These are phyloP conservation scores for Drosophila pruinosa DNA, from an alignment of 1,140 invertebrate species.

Conservation along the genomic window DNA sequence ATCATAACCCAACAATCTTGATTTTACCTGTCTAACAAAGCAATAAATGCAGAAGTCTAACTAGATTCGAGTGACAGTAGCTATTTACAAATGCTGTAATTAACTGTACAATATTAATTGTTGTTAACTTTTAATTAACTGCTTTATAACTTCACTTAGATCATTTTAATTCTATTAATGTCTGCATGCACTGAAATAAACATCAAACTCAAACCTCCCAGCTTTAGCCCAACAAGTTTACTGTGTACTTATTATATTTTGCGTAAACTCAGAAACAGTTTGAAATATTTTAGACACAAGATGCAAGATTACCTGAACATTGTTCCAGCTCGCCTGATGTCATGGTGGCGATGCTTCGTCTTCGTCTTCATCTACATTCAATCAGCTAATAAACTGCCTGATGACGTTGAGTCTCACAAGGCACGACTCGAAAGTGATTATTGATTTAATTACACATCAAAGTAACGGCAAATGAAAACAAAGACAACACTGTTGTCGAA, in stretches of 20 bases:
- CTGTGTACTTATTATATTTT: neutral
- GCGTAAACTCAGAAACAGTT: neutral
- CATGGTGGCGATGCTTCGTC: neutral
- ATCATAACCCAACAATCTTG: too few relatives aligned
- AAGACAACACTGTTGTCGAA: conserved; percentile 24
- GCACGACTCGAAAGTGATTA: conserved; percentile 60
- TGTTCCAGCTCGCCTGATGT: neutral
- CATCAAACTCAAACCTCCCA: neutral
- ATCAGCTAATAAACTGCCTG: conserved; percentile 30
- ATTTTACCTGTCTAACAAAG: too few relatives aligned
- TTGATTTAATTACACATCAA: conserved; percentile 81
- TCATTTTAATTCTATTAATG: too few relatives aligned
- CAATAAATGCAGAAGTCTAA: too few relatives aligned
- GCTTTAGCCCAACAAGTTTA: neutral
- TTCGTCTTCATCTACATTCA: neutral
- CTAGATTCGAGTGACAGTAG: too few relatives aligned
- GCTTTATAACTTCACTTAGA: too few relatives aligned
- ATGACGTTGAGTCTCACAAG: conserved; percentile 2
- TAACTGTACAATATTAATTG: too few relatives aligned
- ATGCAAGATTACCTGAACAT: neutral
- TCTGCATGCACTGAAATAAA: too few relatives aligned
- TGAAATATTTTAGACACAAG: neutral
- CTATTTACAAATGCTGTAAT: too few relatives aligned
- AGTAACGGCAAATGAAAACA: conserved; percentile 45
- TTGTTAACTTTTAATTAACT: too few relatives aligned